phyloP scores from a whole-genome alignment of 30 jellyfish, hydroid and myxozoan genomes.

The Turritopsis dohrnii region DNA sequence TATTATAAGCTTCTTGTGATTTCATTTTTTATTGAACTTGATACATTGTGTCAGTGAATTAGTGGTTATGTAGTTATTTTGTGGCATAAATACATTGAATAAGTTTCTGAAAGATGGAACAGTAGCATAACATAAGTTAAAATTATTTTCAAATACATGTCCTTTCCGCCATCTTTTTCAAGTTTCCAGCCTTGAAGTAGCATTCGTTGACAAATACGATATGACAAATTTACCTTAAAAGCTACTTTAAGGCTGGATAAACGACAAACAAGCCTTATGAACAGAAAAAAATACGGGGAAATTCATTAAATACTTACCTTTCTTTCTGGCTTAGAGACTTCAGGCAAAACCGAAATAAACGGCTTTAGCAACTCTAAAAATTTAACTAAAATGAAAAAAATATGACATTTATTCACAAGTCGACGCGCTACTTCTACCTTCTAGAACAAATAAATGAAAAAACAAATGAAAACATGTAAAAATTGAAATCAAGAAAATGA shows the following conservation, averaged over 20 bases:
- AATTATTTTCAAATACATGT: too few species aligned
- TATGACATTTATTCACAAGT: too few species aligned
- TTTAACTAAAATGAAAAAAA: constrained; percentile 59
- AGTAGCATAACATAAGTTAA: too few species aligned
- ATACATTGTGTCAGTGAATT: too few species aligned
- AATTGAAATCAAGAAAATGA: too few species aligned
- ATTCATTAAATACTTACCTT: constrained; percentile 53
- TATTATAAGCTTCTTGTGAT: too few species aligned
- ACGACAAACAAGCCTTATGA: not conserved
- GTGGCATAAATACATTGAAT: too few species aligned
- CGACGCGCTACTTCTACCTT: not conserved
- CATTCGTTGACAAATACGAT: not conserved
- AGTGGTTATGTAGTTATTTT: too few species aligned
- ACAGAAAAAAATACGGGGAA: not conserved
- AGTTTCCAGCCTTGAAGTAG: not conserved
- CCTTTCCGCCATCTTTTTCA: constrained; percentile 8
- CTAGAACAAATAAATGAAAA: not conserved
- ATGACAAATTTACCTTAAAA: not conserved
- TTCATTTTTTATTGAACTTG: too few species aligned
- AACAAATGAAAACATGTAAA: not conserved
- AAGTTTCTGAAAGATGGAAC: too few species aligned
- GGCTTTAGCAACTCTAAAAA: constrained; percentile 90
- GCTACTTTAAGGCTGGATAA: constrained; percentile 2
- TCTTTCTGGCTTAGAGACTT: constrained; percentile 98
- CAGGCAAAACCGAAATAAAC: constrained; percentile 91